These are phyloP conservation scores for Araneus ventricosus DNA, from an alignment of 1,140 invertebrate genomes.

Conservation along the genomic window DNA sequence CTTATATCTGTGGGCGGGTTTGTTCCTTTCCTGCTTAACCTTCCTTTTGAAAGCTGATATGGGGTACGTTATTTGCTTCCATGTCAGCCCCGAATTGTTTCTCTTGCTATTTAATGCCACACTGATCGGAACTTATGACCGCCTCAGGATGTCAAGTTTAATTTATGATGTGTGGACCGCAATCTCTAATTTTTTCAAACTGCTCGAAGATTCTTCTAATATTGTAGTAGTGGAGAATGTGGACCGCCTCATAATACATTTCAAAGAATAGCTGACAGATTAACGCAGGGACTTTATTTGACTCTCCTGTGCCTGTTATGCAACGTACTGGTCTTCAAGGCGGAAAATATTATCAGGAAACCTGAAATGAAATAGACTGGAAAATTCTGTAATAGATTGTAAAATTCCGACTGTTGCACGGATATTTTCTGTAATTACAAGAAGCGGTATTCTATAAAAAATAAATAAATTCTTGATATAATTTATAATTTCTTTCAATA, in stretches of 20 bases:
- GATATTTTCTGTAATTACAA: too few relatives aligned
- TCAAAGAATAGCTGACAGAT: neutral
- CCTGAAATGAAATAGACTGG: too few relatives aligned
- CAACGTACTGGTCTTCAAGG: too few relatives aligned
- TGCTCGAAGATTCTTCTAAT: neutral
- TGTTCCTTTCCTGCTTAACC: neutral
- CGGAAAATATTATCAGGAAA: too few relatives aligned
- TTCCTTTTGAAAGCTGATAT: neutral
- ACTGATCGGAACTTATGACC: neutral
- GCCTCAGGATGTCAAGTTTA: neutral
- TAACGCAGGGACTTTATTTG: too few relatives aligned
- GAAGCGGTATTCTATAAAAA: too few relatives aligned
- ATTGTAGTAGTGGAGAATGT: neutral
- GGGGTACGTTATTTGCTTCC: neutral
- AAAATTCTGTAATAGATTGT: too few relatives aligned
- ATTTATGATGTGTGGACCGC: neutral
- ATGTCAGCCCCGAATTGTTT: neutral
- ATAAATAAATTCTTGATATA: too few relatives aligned
- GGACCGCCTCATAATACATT: neutral
- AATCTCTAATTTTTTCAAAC: neutral
- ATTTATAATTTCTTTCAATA: too few relatives aligned
- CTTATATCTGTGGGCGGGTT: neutral
- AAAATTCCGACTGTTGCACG: too few relatives aligned
- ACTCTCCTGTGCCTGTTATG: too few relatives aligned
- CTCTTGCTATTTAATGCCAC: neutral